Base-by-base conservation (phyloP, 2,797 vertebrate genomes). In the Muraenolepis orangiensis region DNA sequence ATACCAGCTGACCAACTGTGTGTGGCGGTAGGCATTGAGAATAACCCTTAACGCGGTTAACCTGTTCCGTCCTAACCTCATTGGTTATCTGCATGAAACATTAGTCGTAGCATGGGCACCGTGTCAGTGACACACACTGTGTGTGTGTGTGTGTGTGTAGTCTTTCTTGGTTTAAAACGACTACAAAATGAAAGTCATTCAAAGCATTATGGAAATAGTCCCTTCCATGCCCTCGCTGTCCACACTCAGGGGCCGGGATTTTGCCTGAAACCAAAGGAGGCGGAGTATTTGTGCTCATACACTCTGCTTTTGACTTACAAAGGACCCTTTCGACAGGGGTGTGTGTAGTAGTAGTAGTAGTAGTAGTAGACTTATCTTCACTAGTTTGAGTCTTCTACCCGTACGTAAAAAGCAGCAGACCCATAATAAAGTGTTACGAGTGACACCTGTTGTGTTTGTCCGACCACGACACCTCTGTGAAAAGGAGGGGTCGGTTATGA, bases 171-270 rank as follows among this genome's bases (percentile, higher is more conserved):
- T 4, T 26, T 26, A 23, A 64, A 64, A 26, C 16, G 57, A 64
- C 13, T 26, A 13, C 23, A 26, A 64, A 26, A 57, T 26, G 26
- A 26, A 64, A 64, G 57, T 26, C 34, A 72, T 78, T 81, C 67
- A 77, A 86, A 78, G 64, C 77, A 82, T 32, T 70, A 74, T 61
- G 81, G 76, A 81, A 88, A 90, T 89, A 82, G 75, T 75, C 57
- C 57, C 57, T 64, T 0, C 57, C 57, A 28, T 26, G 57, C 23
- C 23, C 23, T 64, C 7, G 10, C 6, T 8, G 51, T 57, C 57
- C 11, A n/a, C 11, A 26, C n/a, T 26, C 20, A 10, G 51, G 7
- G 20, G 51, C 46, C 18, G n/a, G 1, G 46, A 51, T 23, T 51
- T 51, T 61, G 20, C 51, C 51, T 23, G 51, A 23, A 46, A 61